Evolutionary conservation across 2,113 vertebrate genomes (phyloP), one percentile per base, ranked within the genome.

Genomic region (Oplegnathus fasciatus): DNA sequence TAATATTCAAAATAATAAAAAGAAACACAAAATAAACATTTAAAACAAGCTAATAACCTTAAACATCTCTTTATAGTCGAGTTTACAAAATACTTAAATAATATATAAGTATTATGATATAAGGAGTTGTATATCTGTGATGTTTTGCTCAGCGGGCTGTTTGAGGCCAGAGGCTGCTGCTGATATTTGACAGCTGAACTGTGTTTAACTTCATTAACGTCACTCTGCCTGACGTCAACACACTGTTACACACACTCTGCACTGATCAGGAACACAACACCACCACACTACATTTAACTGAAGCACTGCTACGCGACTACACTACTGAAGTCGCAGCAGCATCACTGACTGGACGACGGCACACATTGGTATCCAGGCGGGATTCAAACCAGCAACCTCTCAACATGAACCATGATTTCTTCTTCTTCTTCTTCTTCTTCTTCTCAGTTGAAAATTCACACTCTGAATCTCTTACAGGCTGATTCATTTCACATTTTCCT

Each of bases 101-200:
- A 22, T 22, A 52, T 48, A 11, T 18, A 17, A 18, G 52, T 26
- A 5, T 26, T 13, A 24, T 24, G 7, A 54, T 54, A 3, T 17
- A 24, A 69, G 3, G 11, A 17, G 4, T 15, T 50, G 17, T 17
- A 2, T 7, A 15, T 14, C 6, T 11, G 61, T 6, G 54, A 37
- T 57, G 78, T 64, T 26, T 71, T 48, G 15, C 34, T 62, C 79
- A 10, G 75, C 48, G 4, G 22, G 18, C 24, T 32, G 44, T 60
- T 30, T 26, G 71, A 83, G 82, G 54, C 82, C 66, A 28, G 28
- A 74, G 80, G 80, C 86, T 42, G 83, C 75, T 62, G 81, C 73
- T 87, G 82, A 85, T 78, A 54, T 85, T 48, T 84, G 78, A 82
- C 89, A 84, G 80, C 77, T 88, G 80, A 86, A 80, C 82, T 80